Percentiles rank a stretch among this genome's conserved stretches.
Evolutionary conservation across 2,888 invertebrate genomes (phyloP).

Genomic region (Eupsilia transversa): DNA sequence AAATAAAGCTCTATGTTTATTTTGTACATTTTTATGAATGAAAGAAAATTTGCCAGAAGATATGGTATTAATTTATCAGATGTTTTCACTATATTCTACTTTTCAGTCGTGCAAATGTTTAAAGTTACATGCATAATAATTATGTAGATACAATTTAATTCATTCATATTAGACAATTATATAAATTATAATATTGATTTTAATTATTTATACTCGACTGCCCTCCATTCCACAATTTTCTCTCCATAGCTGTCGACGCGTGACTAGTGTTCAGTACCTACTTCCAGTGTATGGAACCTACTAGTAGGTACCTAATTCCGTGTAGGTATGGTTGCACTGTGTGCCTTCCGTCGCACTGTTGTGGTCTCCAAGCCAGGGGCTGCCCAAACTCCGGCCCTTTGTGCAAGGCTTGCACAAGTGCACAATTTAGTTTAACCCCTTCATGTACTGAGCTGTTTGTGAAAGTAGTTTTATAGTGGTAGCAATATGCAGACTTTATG

Average conservation of each 20-base stretch:
- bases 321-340: not conserved
- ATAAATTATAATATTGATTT: not conserved
- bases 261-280: not conserved
- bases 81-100: not conserved
- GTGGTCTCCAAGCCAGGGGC: conserved; percentile 20
- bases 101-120: not conserved
- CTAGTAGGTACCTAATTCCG: not conserved
- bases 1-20: not conserved
- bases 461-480: not conserved
- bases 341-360: conserved; percentile 20
- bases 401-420: conserved; percentile 11
- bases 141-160: not conserved
- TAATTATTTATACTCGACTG: not conserved
- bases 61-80: not conserved
- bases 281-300: not conserved
- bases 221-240: not conserved
- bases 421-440: conserved; percentile 10
- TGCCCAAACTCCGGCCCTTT: conserved; percentile 28
- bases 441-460: not conserved
- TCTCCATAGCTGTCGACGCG: not conserved
- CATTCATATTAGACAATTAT: not conserved
- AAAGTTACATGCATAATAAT: not conserved
- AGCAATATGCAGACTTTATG: not conserved
- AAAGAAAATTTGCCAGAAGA: not conserved
- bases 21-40: not conserved